Evolutionary conservation across 2,888 invertebrate genomes (phyloP).

Genomic region (Hybos culiciformis): DNA sequence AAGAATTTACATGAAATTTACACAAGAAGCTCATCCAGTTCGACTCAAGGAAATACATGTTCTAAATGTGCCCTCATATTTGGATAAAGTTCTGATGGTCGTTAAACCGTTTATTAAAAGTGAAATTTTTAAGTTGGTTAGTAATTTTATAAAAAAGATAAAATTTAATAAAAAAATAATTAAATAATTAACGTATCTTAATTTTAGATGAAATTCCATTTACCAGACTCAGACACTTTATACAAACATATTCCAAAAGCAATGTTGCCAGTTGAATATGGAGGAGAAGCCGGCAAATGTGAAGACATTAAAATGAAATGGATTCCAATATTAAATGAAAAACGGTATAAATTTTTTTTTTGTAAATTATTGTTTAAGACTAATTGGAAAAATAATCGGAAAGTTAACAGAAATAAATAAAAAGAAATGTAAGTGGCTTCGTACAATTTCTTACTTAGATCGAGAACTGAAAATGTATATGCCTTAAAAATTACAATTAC

Average conservation of each 20-base stretch:
- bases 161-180: too few species aligned
- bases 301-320: conserved; percentile 43
- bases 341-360: conserved; percentile 37
- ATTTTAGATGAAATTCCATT: conserved; percentile 55
- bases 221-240: conserved; percentile 49
- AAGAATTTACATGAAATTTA: conserved; percentile 56
- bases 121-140: conserved; percentile 51
- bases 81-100: conserved; percentile 48
- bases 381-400: too few species aligned
- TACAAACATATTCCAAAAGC: conserved; percentile 42
- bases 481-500: too few species aligned
- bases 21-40: conserved; percentile 60
- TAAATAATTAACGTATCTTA: not conserved
- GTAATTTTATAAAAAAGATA: too few species aligned
- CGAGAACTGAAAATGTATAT: too few species aligned
- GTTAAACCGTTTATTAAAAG: conserved; percentile 52
- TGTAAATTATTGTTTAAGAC: too few species aligned
- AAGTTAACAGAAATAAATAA: too few species aligned
- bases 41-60: conserved; percentile 51
- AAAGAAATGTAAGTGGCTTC: too few species aligned
- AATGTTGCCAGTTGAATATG: conserved; percentile 26
- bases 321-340: conserved; percentile 41
- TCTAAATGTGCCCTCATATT: conserved; percentile 47
- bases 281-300: conserved; percentile 23
- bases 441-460: too few species aligned